phyloP scores from a whole-genome alignment of 2,888 invertebrate species.

The Drosophila histrio region DNA sequence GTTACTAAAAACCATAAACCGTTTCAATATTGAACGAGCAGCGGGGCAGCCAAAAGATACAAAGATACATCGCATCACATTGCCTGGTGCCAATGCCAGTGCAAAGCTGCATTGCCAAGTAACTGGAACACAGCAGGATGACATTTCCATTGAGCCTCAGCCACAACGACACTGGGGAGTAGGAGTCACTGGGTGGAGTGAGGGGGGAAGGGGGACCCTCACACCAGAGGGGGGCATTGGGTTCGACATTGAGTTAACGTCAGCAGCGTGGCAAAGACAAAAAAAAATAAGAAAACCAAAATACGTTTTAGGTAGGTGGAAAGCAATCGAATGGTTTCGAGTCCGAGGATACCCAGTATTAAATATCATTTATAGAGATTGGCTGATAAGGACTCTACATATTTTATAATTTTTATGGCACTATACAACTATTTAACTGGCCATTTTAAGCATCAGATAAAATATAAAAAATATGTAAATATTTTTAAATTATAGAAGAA shows the following conservation, averaged over 20 bases:
- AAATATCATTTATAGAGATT: background rate
- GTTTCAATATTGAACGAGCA: conserved; percentile 70
- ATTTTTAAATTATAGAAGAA: too few species aligned
- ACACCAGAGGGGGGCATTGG: conserved; percentile 11
- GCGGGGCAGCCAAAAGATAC: conserved; percentile 60
- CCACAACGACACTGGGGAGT: conserved; percentile 14
- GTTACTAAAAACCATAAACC: conserved; percentile 73
- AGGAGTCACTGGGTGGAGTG: background rate
- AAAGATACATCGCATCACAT: conserved; percentile 36
- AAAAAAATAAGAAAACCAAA: background rate
- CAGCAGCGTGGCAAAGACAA: conserved; percentile 30
- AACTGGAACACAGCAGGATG: conserved; percentile 82
- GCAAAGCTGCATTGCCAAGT: conserved; percentile 62
- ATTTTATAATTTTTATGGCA: background rate
- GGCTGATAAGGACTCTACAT: background rate
- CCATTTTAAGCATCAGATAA: too few species aligned
- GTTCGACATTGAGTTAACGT: conserved; percentile 66
- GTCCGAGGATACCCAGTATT: conserved; percentile 3
- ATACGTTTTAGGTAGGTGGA: background rate
- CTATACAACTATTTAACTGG: background rate
- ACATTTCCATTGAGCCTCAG: conserved; percentile 75
- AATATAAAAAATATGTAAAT: too few species aligned
- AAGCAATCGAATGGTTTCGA: background rate
- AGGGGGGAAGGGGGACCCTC: background rate
- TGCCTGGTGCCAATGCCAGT: conserved; percentile 44